A percentile compares a stretch with the other conserved stretches of the same genome.
phyloP scores from a whole-genome alignment of 2,113 vertebrate species.

The Cisticola juncidis region DNA sequence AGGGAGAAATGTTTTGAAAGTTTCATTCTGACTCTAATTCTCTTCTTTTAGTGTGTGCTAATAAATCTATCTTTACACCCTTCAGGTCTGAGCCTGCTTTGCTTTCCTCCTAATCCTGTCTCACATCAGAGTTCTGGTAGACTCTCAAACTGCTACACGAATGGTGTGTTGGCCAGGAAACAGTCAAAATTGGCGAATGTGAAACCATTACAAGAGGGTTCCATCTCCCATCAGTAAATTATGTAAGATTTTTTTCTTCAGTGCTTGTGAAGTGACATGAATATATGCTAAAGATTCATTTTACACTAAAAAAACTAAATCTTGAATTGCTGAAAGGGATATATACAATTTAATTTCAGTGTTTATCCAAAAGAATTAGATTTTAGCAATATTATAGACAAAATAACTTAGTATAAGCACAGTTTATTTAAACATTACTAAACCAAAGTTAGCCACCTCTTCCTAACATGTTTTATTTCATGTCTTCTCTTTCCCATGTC shows the following conservation, averaged over 20 bases:
- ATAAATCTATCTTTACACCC: no score
- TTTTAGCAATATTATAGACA: not conserved
- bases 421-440: not conserved
- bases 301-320: not conserved
- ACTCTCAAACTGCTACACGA: no score
- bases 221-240: not conserved
- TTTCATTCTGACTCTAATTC: no score
- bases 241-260: not conserved
- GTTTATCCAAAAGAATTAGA: not conserved
- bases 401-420: not conserved
- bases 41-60: no score
- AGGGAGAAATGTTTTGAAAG: no score
- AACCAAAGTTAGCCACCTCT: not conserved
- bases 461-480: not conserved
- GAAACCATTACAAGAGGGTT: not conserved
- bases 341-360: not conserved
- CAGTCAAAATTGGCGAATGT: no score
- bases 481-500: not conserved
- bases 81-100: no score
- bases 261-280: not conserved
- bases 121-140: no score
- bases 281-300: not conserved
- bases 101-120: no score
- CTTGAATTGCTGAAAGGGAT: not conserved
- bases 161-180: no score